Evolutionary conservation across 2,888 invertebrate genomes (phyloP).

Genomic region (Agriopis aurantiaria): DNA sequence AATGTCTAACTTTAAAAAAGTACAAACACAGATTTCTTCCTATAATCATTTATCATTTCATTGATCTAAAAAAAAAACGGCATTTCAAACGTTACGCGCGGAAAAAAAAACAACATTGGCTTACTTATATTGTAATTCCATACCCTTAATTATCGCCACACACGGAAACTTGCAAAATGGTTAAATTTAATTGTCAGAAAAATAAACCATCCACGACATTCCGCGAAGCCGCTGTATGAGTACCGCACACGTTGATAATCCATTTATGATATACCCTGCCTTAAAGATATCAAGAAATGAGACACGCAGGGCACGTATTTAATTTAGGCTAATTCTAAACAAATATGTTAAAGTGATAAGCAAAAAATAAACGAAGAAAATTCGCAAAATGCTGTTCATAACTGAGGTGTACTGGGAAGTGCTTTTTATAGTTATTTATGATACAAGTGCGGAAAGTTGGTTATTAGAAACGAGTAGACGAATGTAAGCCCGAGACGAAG

Average conservation of each 20-base stretch:
- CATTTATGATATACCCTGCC: not conserved
- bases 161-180: not conserved
- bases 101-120: too few species aligned
- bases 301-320: constrained; percentile 14
- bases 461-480: too few species aligned
- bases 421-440: not conserved
- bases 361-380: constrained; percentile 4
- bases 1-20: too few species aligned
- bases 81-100: too few species aligned
- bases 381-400: not conserved
- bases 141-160: not conserved
- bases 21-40: too few species aligned
- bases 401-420: not conserved
- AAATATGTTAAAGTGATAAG: constrained; percentile 28
- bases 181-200: not conserved
- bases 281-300: constrained; percentile 14
- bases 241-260: not conserved
- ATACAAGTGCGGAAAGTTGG: too few species aligned
- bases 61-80: too few species aligned
- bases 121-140: too few species aligned
- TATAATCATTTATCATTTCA: too few species aligned
- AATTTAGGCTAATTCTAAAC: constrained; percentile 10
- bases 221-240: not conserved
- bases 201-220: not conserved
- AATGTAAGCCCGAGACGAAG: too few species aligned